A percentile compares a stretch with the other conserved stretches of the same genome.
Evolutionary conservation across 2,888 invertebrate genomes (phyloP).

Genomic region (Ceramica pisi): DNA sequence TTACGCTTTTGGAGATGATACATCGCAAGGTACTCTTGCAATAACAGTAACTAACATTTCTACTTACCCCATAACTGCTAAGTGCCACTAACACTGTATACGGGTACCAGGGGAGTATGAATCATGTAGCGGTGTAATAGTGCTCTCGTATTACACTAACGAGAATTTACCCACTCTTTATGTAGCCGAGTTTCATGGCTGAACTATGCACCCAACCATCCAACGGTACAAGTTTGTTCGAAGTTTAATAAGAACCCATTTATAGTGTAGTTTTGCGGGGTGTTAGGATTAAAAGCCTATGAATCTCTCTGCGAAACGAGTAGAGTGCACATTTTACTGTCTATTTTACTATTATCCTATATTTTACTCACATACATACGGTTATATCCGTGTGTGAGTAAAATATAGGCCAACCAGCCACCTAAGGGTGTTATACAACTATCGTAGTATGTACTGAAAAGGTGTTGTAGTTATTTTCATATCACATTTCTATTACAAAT

Average conservation of each 20-base stretch:
- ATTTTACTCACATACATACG: too few relatives aligned
- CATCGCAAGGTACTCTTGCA: neutral
- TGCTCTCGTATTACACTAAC: conserved; percentile 57
- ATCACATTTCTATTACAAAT: neutral
- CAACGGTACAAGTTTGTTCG: conserved; percentile 38
- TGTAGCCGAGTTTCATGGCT: conserved; percentile 48
- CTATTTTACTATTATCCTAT: neutral
- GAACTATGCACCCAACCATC: conserved; percentile 52
- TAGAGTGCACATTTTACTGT: conserved; percentile 14
- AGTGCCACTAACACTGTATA: conserved; percentile 41
- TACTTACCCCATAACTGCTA: conserved; percentile 46
- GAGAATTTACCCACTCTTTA: conserved; percentile 61
- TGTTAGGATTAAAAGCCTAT: conserved; percentile 27
- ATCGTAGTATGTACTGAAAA: neutral
- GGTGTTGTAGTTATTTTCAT: neutral
- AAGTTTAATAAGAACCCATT: conserved; percentile 42
- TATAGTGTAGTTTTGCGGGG: conserved; percentile 9
- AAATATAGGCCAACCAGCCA: neutral
- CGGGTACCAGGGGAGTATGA: conserved; percentile 55
- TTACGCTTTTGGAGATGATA: conserved; percentile 16
- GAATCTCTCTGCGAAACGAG: conserved; percentile 7
- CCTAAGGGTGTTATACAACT: neutral
- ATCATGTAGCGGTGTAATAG: conserved; percentile 58
- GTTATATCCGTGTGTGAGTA: neutral
- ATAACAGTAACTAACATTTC: conserved; percentile 43